Percentiles rank a stretch among this genome's conserved stretches.
phyloP scores from a whole-genome alignment of 2,888 invertebrate genomes.

The Parnassius smintheus region DNA sequence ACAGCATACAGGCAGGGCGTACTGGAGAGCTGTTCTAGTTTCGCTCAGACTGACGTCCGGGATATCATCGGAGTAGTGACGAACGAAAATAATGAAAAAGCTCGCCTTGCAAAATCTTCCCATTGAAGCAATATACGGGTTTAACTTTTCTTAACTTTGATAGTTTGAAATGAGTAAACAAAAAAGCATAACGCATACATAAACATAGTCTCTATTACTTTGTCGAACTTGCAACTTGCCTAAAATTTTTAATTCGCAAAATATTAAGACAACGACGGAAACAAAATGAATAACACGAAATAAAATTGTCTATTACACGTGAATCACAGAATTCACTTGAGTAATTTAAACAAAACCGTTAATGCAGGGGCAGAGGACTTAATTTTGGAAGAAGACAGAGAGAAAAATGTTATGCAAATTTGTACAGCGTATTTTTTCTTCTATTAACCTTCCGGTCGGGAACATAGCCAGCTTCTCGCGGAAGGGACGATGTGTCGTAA shows the following conservation, averaged over 20 bases:
- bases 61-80: too few relatives aligned
- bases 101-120: too few relatives aligned
- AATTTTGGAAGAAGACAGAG: constrained; percentile 68
- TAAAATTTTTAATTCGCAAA: neutral
- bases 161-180: too few relatives aligned
- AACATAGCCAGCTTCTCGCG: constrained; percentile 45
- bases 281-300: constrained; percentile 14
- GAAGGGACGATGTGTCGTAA: constrained; percentile 57
- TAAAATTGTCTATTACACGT: constrained; percentile 52
- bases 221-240: neutral
- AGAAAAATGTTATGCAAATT: constrained; percentile 79
- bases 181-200: too few relatives aligned
- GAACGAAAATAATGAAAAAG: too few relatives aligned
- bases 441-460: constrained; percentile 72
- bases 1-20: too few relatives aligned
- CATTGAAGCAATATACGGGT: too few relatives aligned
- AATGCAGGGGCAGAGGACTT: constrained; percentile 65
- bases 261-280: constrained; percentile 7
- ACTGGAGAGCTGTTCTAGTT: too few relatives aligned
- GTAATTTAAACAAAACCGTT: constrained; percentile 74
- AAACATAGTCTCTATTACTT: neutral
- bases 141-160: too few relatives aligned
- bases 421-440: constrained; percentile 78
- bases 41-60: too few relatives aligned
- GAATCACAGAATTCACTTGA: constrained; percentile 66